Base-by-base conservation (phyloP, 2,888 invertebrate genomes). In the Papilio demoleus region DNA sequence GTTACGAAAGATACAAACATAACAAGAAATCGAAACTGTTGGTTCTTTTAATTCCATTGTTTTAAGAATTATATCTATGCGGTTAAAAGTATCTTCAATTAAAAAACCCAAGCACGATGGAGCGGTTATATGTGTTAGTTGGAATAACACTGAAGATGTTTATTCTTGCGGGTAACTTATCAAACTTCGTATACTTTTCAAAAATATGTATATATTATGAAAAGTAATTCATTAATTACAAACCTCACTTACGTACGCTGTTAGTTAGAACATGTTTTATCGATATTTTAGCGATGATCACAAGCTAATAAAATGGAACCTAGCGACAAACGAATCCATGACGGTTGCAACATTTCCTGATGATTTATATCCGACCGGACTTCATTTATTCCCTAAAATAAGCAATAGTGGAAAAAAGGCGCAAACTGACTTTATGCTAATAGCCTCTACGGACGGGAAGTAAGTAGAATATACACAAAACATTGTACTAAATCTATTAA, bases 121-220 rank as follows among this genome's bases (percentile, higher is more conserved):
- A 77, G 94, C 97, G n/a, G 96, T 97, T 12, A 96, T 97, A 70
- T 98, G 98, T 85, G 96, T 98, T 14, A 97, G 97, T 74, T 99
- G 99, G 99, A 97, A 96, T 84, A 97, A 96, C 76, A 95, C 97
- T 34, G 99, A 99, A 86, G 99, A 99, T 87, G 96, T 98, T 60
- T 97, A 96, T 89, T 97, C 98, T 27, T 96, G 96, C 78, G 96
- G 97, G 97, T 97, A 65, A 60, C 11, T 36, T 17, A 17, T 17
- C 0, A 9, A 58, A 56, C 17, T 40, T 40, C 4, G n/a, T 6
- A 40, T 0, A 40, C n/a, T n/a, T 40, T 6, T n/a, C n/a, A n/a
- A 45, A 42, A 17, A 36, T 36, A 3, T 2, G 45, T 6, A 2
- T 45, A 1, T 19, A 45, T 19, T 45, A 45, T 45, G 8, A 17